phyloP scores from a whole-genome alignment of 2,888 invertebrate species.

The Dynastes tityus region DNA sequence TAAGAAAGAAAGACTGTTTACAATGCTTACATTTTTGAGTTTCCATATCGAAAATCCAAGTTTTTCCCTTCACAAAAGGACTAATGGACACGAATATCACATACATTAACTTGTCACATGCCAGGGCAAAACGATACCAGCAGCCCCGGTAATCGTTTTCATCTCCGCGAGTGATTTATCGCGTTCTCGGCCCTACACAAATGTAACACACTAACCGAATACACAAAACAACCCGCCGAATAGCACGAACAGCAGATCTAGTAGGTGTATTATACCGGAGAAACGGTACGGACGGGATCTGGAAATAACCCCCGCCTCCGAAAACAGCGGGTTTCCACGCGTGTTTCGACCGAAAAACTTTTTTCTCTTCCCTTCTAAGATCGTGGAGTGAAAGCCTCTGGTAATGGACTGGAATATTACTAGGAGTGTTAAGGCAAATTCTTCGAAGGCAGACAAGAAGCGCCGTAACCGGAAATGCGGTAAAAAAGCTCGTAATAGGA shows the following conservation, averaged over 20 bases:
- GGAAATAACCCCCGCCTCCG: conserved; percentile 13
- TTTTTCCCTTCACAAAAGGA: neutral
- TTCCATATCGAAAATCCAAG: too few relatives aligned
- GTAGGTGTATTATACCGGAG: neutral
- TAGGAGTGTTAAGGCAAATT: conserved; percentile 32
- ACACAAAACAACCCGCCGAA: conserved; percentile 10
- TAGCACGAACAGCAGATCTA: neutral
- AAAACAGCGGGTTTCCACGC: neutral
- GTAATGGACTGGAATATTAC: conserved; percentile 43
- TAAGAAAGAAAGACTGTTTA: neutral
- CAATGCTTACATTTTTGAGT: neutral
- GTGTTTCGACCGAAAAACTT: conserved; percentile 19
- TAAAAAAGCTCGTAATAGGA: conserved; percentile 41
- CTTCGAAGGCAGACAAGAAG: conserved; percentile 16
- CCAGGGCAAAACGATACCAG: conserved; percentile 15
- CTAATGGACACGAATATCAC: conserved; percentile 24
- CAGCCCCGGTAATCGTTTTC: conserved; percentile 28
- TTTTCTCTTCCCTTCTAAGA: conserved; percentile 5
- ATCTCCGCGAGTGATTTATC: conserved; percentile 26
- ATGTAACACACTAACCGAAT: conserved; percentile 11
- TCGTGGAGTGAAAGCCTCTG: conserved; percentile 17
- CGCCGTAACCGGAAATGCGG: conserved; percentile 27
- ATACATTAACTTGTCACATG: conserved; percentile 25
- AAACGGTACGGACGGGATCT: neutral
- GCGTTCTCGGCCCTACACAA: conserved; percentile 18